Conservation (phyloP, 2,113 vertebrate genomes). For the Scomber colias region DNA sequence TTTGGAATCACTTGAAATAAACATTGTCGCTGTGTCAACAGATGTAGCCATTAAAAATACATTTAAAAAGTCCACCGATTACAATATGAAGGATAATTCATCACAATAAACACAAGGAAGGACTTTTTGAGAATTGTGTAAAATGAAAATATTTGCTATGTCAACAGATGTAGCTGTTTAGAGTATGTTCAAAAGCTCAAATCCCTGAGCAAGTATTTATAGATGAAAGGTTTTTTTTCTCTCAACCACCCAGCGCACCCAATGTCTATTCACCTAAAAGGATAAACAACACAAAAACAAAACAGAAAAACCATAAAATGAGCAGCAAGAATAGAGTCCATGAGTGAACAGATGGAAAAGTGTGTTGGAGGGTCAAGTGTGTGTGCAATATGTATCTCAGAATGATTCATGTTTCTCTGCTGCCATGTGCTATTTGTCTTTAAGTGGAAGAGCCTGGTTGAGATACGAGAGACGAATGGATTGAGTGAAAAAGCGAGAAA, state of each 20-base stretch:
- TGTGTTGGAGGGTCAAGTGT: slow-evolving; percentile 52
- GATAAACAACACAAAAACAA: slow-evolving; percentile 58
- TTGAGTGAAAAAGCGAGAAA: slow-evolving; percentile 19
- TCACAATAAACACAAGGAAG: slow-evolving; percentile 69
- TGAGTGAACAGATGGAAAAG: slow-evolving; percentile 73
- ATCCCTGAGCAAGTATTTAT: slow-evolving; percentile 73
- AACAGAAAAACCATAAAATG: slow-evolving; percentile 51
- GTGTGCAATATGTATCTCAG: slow-evolving; percentile 90
- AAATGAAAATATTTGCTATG: slow-evolving; percentile 64
- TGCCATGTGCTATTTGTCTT: slow-evolving; percentile 84
- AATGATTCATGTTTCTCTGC: slow-evolving; percentile 80
- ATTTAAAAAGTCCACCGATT: slow-evolving; percentile 76
- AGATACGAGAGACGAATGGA: slow-evolving; percentile 27
- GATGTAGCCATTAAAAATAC: slow-evolving; percentile 82
- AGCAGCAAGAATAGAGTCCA: slow-evolving; percentile 39
- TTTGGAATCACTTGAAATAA: slow-evolving; percentile 80
- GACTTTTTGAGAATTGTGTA: slow-evolving; percentile 62
- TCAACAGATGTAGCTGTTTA: slow-evolving; percentile 72
- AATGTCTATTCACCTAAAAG: slow-evolving; percentile 66
- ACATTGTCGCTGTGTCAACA: slow-evolving; percentile 76
- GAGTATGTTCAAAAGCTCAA: slow-evolving; percentile 65
- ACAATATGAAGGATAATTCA: slow-evolving; percentile 71
- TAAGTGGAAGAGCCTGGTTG: slow-evolving; percentile 15
- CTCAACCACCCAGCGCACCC: slow-evolving; percentile 25
- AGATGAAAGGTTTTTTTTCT: slow-evolving; percentile 66